phyloP scores from a whole-genome alignment of 2,888 invertebrate species.

The Rhagophthalmus giganteus region DNA sequence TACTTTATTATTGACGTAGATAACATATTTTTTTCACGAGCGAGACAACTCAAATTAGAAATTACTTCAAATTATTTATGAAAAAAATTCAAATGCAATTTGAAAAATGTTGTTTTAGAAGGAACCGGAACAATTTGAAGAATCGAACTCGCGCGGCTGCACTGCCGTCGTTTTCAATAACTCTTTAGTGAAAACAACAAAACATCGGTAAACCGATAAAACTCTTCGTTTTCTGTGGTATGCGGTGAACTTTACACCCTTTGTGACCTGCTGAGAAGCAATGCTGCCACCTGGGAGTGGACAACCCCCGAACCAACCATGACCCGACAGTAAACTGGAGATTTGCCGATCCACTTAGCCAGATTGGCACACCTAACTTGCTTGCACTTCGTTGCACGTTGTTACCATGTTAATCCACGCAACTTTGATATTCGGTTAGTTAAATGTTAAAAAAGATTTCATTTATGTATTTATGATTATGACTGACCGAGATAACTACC shows the following conservation, averaged over 20 bases:
- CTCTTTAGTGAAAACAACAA: constrained; percentile 25
- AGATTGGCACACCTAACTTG: constrained; percentile 33
- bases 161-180: constrained; percentile 11
- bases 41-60: too few species aligned
- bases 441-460: too few species aligned
- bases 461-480: too few species aligned
- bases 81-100: not conserved
- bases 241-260: constrained; percentile 35
- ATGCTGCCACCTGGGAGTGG: constrained; percentile 35
- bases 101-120: not conserved
- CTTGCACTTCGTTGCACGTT: constrained; percentile 21
- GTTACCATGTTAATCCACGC: not conserved
- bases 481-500: too few species aligned
- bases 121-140: not conserved
- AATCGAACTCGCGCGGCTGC: not conserved
- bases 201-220: constrained; percentile 33
- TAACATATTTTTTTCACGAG: too few species aligned
- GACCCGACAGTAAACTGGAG: constrained; percentile 37
- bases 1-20: too few species aligned
- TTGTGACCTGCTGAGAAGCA: constrained; percentile 33
- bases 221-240: constrained; percentile 29
- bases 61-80: too few species aligned
- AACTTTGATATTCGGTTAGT: too few species aligned
- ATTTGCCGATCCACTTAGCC: constrained; percentile 40
- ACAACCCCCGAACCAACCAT: constrained; percentile 31